phyloP scores from a whole-genome alignment of 2,888 invertebrate genomes.

The Aquatica leii region DNA sequence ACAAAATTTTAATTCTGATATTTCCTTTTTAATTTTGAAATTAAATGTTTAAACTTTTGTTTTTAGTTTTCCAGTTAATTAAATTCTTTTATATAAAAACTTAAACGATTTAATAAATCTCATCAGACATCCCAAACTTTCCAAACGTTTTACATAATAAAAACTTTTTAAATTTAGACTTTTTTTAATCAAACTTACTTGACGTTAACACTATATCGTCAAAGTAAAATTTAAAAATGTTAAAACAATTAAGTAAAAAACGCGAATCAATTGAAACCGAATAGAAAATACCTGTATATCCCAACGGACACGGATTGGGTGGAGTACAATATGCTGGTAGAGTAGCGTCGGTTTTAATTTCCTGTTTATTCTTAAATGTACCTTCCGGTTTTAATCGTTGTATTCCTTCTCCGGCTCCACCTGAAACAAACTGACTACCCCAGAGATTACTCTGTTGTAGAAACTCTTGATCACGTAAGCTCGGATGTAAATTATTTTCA shows the following conservation, averaged over 20 bases:
- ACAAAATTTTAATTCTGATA: too few species aligned
- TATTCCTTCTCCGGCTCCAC: constrained; percentile 81
- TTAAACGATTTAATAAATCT: too few species aligned
- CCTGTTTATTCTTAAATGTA: constrained; percentile 68
- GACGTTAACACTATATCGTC: too few species aligned
- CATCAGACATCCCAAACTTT: background rate
- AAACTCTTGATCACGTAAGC: constrained; percentile 87
- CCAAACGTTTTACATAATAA: background rate
- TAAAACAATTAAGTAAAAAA: background rate
- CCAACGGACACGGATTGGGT: constrained; percentile 97
- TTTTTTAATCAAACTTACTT: constrained; percentile 5
- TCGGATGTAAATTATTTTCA: constrained; percentile 76
- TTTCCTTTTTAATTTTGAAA: too few species aligned
- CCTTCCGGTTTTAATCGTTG: constrained; percentile 70
- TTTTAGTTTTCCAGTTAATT: too few species aligned
- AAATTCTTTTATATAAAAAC: too few species aligned
- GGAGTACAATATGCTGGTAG: constrained; percentile 99
- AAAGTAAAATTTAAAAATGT: too few species aligned
- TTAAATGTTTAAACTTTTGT: too few species aligned
- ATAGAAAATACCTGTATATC: constrained; percentile 75
- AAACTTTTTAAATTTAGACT: constrained; percentile 11
- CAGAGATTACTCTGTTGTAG: constrained; percentile 78
- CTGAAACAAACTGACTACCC: constrained; percentile 75
- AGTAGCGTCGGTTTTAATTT: constrained; percentile 89
- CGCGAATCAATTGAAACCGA: background rate